Evolutionary conservation across 2,113 vertebrate species (phyloP), one percentile per base, ranked within the genome.

Genomic region (Callopanchax toddi): DNA sequence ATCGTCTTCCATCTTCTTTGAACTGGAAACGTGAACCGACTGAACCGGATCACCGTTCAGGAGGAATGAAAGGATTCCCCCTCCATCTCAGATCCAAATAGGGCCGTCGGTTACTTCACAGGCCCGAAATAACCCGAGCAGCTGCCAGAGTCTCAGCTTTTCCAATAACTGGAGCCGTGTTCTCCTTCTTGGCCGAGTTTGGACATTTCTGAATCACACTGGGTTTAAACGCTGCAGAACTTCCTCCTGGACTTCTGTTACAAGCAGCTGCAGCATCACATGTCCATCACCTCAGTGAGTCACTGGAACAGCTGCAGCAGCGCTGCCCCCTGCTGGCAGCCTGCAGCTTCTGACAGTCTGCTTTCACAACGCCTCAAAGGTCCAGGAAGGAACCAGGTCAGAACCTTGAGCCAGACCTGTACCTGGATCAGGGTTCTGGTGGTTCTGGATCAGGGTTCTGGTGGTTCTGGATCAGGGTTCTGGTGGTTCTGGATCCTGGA

Each of bases 91-190:
- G 20, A 0, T 60, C 75, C 76, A 60, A 75, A 82, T 75, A 70
- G 44, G 78, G 70, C 44, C 1, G n/a, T 4, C 0, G 1, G 60
- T 22, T 13, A 6, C 22, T 11, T 40, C 22, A 50, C 49, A 16
- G 46, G 49, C 60, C 69, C 18, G 56, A 75, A 83, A 86, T 81
- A 73, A 43, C 67, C 64, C 0, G 1, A 52, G 56, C 72, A 70
- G 74, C 77, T 74, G 79, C 55, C 37, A 25, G 25, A 45, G 11
- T 55, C 22, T 62, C 68, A 60, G 40, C 54, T 22, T 62, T 65
- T 76, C 81, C 56, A 60, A 26, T 23, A 22, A 49, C 50, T 29
- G 1, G 52, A n/a, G 53, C 21, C 17, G 11, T 26, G 11, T 32
- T 50, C 18, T 43, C 23, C 44, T 60, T 32, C 43, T 39, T 46